These are phyloP conservation scores for Spisula solida DNA, from an alignment of 2,888 invertebrate species.

Conservation along the genomic window DNA sequence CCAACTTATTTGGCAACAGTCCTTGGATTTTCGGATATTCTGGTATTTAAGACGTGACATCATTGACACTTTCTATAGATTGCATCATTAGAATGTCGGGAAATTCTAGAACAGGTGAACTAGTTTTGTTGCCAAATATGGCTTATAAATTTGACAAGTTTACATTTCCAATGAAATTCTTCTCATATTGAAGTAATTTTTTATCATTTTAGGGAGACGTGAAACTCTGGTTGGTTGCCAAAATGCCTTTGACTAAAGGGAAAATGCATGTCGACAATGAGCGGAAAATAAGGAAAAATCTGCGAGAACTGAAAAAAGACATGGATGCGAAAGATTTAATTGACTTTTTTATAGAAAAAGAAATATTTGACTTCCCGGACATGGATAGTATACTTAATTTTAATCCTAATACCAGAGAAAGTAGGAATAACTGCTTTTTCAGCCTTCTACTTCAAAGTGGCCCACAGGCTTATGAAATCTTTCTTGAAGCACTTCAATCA, in stretches of 20 bases:
- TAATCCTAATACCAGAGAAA: constrained; percentile 66
- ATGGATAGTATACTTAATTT: constrained; percentile 58
- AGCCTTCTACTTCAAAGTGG: constrained; percentile 54
- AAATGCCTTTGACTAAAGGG: constrained; percentile 63
- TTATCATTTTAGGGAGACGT: not conserved
- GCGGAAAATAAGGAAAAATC: constrained; percentile 60
- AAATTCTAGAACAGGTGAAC: no score
- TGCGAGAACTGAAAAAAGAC: constrained; percentile 51
- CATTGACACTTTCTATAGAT: no score
- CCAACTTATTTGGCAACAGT: no score
- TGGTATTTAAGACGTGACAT: no score
- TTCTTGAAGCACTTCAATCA: constrained; percentile 56
- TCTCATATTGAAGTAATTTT: no score
- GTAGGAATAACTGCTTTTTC: constrained; percentile 64
- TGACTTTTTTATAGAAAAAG: constrained; percentile 62
- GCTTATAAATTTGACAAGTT: no score
- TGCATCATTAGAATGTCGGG: no score
- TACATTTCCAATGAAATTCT: no score
- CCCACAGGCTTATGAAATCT: constrained; percentile 59
- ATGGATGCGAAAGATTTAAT: constrained; percentile 67
- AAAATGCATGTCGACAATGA: constrained; percentile 58
- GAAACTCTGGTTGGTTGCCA: not conserved
- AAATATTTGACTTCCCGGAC: constrained; percentile 67
- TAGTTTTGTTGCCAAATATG: no score
- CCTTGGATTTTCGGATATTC: no score